A percentile compares a stretch with the other conserved stretches of the same genome.
phyloP scores from a whole-genome alignment of 2,888 invertebrate genomes.

The Epistrophe eligans region DNA sequence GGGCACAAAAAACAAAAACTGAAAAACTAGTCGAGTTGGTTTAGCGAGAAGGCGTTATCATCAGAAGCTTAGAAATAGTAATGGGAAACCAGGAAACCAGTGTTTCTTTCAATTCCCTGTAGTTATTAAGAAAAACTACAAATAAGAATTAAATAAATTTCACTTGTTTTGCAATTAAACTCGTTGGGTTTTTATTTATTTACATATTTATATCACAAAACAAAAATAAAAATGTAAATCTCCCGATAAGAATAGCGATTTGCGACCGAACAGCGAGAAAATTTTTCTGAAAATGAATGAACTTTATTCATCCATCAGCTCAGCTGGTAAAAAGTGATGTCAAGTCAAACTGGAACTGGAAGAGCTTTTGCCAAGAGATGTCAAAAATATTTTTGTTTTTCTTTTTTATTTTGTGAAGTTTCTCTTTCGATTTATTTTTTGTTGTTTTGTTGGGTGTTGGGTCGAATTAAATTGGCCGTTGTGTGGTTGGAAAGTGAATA shows the following conservation, averaged over 20 bases:
- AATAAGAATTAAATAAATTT: background rate
- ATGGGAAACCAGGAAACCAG: slow-evolving; percentile 6
- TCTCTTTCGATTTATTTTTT: background rate
- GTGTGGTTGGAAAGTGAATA: background rate
- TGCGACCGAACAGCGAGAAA: slow-evolving; percentile 50
- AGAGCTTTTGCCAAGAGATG: slow-evolving; percentile 52
- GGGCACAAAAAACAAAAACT: background rate
- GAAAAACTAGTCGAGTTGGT: slow-evolving; percentile 27
- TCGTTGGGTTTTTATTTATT: background rate
- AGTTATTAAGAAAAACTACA: background rate
- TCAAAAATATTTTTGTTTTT: slow-evolving; percentile 50
- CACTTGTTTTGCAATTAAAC: slow-evolving; percentile 34
- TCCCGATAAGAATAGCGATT: background rate
- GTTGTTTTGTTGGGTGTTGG: too few species aligned
- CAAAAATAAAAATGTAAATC: background rate
- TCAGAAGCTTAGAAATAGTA: slow-evolving; percentile 20
- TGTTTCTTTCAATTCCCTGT: background rate
- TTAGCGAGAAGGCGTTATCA: slow-evolving; percentile 24
- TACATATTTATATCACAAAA: background rate
- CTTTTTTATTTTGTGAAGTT: background rate
- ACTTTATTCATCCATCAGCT: slow-evolving; percentile 35
- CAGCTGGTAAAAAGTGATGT: slow-evolving; percentile 55
- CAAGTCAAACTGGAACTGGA: background rate
- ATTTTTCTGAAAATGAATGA: slow-evolving; percentile 44
- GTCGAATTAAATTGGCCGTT: background rate